Evolutionary conservation across 2,888 invertebrate species (phyloP).

Genomic region (Uropetala carovei): DNA sequence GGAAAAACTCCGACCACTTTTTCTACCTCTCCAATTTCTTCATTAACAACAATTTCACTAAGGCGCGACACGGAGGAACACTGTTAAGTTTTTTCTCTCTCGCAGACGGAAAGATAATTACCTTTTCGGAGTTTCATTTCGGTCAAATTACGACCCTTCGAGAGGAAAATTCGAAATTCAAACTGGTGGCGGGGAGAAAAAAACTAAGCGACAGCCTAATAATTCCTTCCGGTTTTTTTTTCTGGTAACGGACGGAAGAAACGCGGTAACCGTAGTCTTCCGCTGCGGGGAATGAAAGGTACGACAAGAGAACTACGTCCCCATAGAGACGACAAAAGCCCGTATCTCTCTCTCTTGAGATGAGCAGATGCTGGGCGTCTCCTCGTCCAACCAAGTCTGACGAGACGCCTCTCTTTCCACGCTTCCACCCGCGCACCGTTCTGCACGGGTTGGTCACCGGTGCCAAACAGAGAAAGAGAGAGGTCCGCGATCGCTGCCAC

Average conservation of each 20-base stretch:
- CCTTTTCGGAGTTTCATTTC: no score
- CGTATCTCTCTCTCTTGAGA: not conserved
- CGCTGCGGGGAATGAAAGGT: not conserved
- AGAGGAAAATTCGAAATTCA: not conserved
- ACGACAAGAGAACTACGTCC: not conserved
- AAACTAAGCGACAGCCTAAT: not conserved
- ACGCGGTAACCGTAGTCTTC: constrained; percentile 1
- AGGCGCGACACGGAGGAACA: no score
- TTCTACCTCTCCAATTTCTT: no score
- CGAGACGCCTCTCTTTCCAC: not conserved
- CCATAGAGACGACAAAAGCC: not conserved
- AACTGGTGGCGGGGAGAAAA: not conserved
- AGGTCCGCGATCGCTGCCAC: not conserved
- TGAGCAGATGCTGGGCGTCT: constrained; percentile 16
- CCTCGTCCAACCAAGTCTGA: not conserved
- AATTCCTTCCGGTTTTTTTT: constrained; percentile 13
- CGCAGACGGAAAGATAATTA: no score
- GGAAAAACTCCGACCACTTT: no score
- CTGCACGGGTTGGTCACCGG: not conserved
- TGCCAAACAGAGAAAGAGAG: not conserved
- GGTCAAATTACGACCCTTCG: no score
- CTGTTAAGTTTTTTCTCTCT: no score
- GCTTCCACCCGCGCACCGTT: not conserved
- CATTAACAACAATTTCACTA: no score
- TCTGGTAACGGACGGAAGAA: not conserved